Percentiles rank a stretch among this genome's conserved stretches.
phyloP scores from a whole-genome alignment of 1,140 invertebrate species.

The Popillia japonica region DNA sequence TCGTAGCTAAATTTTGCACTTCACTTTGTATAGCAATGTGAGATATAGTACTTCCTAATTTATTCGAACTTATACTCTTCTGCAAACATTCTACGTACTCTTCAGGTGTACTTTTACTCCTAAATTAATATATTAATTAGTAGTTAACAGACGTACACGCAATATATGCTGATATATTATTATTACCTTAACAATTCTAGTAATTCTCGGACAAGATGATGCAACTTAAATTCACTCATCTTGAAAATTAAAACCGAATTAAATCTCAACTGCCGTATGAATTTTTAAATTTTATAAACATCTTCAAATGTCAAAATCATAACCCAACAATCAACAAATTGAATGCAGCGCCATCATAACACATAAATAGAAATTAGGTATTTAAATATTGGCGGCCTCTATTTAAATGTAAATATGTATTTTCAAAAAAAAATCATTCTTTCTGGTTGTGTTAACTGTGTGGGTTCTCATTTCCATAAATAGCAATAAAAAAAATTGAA shows the following conservation, averaged over 20 bases:
- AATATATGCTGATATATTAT: background rate
- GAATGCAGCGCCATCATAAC: background rate
- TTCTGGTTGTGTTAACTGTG: too few species aligned
- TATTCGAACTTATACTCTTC: conserved; percentile 24
- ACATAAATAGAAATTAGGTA: background rate
- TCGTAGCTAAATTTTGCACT: conserved; percentile 15
- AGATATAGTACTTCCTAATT: conserved; percentile 2
- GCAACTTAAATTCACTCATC: conserved; percentile 36
- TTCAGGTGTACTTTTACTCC: conserved; percentile 35
- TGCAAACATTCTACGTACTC: conserved; percentile 32
- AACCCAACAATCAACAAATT: background rate
- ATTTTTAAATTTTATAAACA: conserved; percentile 23
- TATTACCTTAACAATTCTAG: conserved; percentile 25
- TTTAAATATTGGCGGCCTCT: background rate
- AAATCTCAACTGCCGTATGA: background rate
- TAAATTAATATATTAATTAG: conserved; percentile 13
- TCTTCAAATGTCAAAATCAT: background rate
- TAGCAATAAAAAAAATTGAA: too few species aligned
- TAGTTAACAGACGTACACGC: background rate
- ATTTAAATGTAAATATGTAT: too few species aligned
- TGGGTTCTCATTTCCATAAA: too few species aligned
- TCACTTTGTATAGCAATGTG: conserved; percentile 24
- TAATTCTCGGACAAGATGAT: conserved; percentile 32
- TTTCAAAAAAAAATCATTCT: too few species aligned
- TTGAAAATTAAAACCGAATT: background rate